These are phyloP conservation scores for Oxyruncus cristatus DNA, from an alignment of 2,113 vertebrate species.

Conservation along the genomic window DNA sequence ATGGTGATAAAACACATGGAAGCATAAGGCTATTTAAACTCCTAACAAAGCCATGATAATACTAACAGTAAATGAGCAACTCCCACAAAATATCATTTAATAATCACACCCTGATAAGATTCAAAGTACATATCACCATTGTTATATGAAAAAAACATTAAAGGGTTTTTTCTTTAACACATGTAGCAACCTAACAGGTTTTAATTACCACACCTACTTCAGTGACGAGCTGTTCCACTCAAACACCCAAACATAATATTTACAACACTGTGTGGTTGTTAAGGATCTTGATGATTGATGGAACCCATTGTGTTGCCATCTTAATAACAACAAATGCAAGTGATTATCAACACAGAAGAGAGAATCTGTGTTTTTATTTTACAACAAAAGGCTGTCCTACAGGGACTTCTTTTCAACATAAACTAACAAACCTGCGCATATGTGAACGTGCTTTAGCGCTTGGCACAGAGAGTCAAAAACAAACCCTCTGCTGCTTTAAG, in stretches of 20 bases:
- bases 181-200: conserved; percentile 77
- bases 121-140: conserved; percentile 77
- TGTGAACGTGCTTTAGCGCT: conserved; percentile 32
- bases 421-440: conserved; percentile 64
- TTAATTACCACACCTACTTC: conserved; percentile 83
- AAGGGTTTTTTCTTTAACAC: conserved; percentile 73
- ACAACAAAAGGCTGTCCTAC: conserved; percentile 67
- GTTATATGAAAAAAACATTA: conserved; percentile 79
- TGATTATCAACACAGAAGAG: conserved; percentile 70
- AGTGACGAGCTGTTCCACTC: conserved; percentile 81
- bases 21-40: conserved; percentile 81
- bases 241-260: conserved; percentile 91
- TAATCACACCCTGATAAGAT: conserved; percentile 86
- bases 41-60: conserved; percentile 83
- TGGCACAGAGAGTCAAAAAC: background rate
- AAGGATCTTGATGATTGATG: conserved; percentile 85
- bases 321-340: conserved; percentile 67
- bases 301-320: conserved; percentile 76
- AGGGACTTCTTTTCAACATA: conserved; percentile 67
- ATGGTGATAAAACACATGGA: conserved; percentile 80
- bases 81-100: conserved; percentile 83
- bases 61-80: conserved; percentile 82
- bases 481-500: conserved; percentile 17
- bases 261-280: conserved; percentile 78
- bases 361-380: conserved; percentile 73